Evolutionary conservation across 2,113 vertebrate genomes (phyloP).

Genomic region (Echinops telfairi): DNA sequence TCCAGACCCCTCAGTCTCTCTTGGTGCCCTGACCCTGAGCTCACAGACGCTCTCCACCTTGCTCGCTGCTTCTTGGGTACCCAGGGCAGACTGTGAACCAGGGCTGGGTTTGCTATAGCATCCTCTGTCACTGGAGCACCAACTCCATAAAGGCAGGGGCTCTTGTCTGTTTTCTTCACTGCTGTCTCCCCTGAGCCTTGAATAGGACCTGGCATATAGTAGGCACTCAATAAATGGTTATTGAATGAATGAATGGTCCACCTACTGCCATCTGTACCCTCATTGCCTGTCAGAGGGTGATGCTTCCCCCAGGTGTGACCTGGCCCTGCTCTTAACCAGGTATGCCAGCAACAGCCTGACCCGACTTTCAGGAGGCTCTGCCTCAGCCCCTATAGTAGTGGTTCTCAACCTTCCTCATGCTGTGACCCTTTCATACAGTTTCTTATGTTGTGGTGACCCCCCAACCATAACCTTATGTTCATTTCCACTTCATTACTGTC

Average conservation of each 20-base stretch:
- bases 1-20: neutral
- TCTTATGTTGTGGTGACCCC: too few relatives aligned
- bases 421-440: too few relatives aligned
- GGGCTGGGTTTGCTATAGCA: neutral
- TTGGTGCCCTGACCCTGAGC: neutral
- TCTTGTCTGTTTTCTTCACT: neutral
- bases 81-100: neutral
- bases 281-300: neutral
- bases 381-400: neutral
- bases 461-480: too few relatives aligned
- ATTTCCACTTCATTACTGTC: too few relatives aligned
- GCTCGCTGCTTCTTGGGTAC: neutral
- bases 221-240: neutral
- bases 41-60: neutral
- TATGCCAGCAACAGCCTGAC: neutral
- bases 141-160: neutral
- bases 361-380: neutral
- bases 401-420: too few relatives aligned
- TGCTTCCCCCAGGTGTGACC: neutral
- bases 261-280: neutral
- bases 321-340: neutral
- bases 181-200: neutral
- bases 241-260: too few relatives aligned
- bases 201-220: neutral
- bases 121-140: neutral